These are phyloP conservation scores for Heliconius melpomene DNA, from an alignment of 1,140 invertebrate genomes.

Conservation along the genomic window DNA sequence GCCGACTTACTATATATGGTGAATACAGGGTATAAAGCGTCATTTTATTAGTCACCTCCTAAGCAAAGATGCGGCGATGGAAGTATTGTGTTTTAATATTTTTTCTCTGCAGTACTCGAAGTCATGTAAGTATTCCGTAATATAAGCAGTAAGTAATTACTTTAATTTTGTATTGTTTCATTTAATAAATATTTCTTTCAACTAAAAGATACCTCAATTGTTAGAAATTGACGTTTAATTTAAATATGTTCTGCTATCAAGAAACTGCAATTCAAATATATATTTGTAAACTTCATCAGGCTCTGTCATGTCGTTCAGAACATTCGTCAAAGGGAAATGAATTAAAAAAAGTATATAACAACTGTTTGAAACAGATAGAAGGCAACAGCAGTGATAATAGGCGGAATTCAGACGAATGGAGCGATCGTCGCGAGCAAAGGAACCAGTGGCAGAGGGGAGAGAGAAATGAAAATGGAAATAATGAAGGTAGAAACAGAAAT, in stretches of 20 bases:
- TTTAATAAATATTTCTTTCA: neutral
- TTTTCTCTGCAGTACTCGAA: constrained; percentile 41
- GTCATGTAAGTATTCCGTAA: constrained; percentile 49
- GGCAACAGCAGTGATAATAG: constrained; percentile 43
- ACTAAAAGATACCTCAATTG: too few species aligned
- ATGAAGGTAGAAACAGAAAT: constrained; percentile 41
- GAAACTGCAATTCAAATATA: neutral
- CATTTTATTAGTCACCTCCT: constrained; percentile 4
- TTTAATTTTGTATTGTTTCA: neutral
- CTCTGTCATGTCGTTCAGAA: constrained; percentile 76
- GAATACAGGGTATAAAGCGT: neutral
- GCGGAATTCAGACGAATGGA: constrained; percentile 51
- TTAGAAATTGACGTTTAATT: too few species aligned
- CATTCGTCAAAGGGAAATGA: constrained; percentile 75
- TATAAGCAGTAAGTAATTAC: neutral
- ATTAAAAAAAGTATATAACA: constrained; percentile 64
- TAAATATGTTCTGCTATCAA: too few species aligned
- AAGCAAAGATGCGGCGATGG: constrained; percentile 22
- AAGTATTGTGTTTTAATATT: constrained; percentile 35
- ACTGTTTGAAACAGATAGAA: constrained; percentile 60
- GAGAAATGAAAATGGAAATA: constrained; percentile 46
- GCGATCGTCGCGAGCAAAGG: constrained; percentile 37
- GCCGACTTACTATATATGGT: constrained; percentile 12
- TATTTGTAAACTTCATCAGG: constrained; percentile 41
- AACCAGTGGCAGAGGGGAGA: constrained; percentile 51